Evolutionary conservation across 2,888 invertebrate genomes (phyloP).

Genomic region (Catocala nupta): DNA sequence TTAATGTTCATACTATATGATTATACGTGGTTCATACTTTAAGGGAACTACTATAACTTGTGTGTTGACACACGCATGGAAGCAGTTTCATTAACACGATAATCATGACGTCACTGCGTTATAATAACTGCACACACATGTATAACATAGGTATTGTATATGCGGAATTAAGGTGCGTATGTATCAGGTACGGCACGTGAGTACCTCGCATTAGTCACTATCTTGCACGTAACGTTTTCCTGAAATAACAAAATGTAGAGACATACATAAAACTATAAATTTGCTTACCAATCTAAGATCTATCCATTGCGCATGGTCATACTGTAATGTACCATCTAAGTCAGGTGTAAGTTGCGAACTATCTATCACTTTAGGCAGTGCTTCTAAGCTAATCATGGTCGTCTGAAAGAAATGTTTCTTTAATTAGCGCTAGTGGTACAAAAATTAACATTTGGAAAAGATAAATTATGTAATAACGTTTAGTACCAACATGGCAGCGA

Average conservation of each 20-base stretch:
- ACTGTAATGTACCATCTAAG: constrained; percentile 96
- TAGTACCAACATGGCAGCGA: background rate
- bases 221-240: constrained; percentile 30
- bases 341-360: constrained; percentile 96
- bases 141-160: background rate
- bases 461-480: background rate
- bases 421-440: constrained; percentile 2
- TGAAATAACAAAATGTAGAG: constrained; percentile 23
- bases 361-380: constrained; percentile 97
- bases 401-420: constrained; percentile 89
- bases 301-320: constrained; percentile 99
- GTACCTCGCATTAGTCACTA: constrained; percentile 35
- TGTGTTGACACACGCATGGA: constrained; percentile 31
- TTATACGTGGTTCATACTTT: constrained; percentile 17
- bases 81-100: constrained; percentile 34
- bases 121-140: constrained; percentile 13
- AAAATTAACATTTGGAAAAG: background rate
- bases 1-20: constrained; percentile 1
- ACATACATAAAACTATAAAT: constrained; percentile 14
- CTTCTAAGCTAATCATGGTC: constrained; percentile 98
- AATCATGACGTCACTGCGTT: constrained; percentile 36
- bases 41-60: constrained; percentile 29
- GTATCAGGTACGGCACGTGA: background rate
- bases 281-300: constrained; percentile 92
- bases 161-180: constrained; percentile 1